A percentile compares a stretch with the other conserved stretches of the same genome.
These are phyloP conservation scores for Daktulosphaira vitifoliae DNA, from an alignment of 1,140 invertebrate species.

Conservation along the genomic window DNA sequence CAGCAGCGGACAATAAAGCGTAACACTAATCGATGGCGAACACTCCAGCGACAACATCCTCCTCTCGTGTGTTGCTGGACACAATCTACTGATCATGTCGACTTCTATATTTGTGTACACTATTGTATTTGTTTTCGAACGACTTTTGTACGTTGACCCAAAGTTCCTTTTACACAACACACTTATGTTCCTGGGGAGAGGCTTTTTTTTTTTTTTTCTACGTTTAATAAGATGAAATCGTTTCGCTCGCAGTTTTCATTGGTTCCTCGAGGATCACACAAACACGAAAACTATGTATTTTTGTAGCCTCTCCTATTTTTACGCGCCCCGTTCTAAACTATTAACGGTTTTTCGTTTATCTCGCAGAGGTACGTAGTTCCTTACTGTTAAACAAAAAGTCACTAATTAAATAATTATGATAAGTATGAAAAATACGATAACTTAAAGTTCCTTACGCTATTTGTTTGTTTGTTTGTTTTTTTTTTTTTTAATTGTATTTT, in stretches of 20 bases:
- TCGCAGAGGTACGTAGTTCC: slow-evolving; percentile 28
- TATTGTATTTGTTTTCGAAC: too few species aligned
- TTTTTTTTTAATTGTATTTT: slow-evolving; percentile 17
- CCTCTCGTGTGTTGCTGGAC: neutral
- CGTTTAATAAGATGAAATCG: too few species aligned
- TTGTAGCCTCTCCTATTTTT: slow-evolving; percentile 12
- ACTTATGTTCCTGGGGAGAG: slow-evolving; percentile 32
- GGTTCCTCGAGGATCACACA: too few species aligned
- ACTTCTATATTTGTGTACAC: too few species aligned
- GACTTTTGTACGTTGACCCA: slow-evolving; percentile 5
- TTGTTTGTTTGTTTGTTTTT: slow-evolving; percentile 28
- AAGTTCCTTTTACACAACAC: slow-evolving; percentile 19
- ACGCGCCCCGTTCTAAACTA: neutral
- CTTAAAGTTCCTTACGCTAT: slow-evolving; percentile 30
- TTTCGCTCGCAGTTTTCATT: too few species aligned
- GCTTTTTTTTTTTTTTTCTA: neutral
- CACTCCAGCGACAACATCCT: neutral
- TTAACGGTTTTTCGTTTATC: slow-evolving; percentile 2
- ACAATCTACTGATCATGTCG: too few species aligned
- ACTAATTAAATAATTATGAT: slow-evolving; percentile 14
- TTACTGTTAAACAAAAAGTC: slow-evolving; percentile 4
- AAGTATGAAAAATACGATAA: slow-evolving; percentile 25
- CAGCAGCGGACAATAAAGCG: slow-evolving; percentile 16
- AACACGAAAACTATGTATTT: too few species aligned
- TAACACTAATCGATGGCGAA: too few species aligned